Base-by-base conservation (phyloP, 2,113 vertebrate genomes). In the Pleuronectes platessa region DNA sequence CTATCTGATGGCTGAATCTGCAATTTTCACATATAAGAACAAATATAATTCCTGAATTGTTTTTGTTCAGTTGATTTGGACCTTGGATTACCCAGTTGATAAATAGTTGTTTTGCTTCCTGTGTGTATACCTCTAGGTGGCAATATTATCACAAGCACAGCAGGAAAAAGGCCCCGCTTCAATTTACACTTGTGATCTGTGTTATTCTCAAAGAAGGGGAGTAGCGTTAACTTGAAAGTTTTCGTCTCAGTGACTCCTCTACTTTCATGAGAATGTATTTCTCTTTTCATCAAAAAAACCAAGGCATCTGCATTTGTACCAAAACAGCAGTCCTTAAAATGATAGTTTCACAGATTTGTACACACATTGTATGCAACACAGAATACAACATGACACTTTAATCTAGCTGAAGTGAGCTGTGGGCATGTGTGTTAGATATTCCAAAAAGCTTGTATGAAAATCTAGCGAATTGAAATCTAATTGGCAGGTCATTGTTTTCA, bases 91-190 rank as follows among this genome's bases (percentile, higher is more conserved):
- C 9, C 17, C 0, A 5, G 4, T 8, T 35, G 15, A 55, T 0
- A n/a, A 49, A 13, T 11, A 18, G 31, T 31, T 31, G 3, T 1
- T 26, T 40, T 21, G 47, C 18, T 10, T 47, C 35, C 35, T 65
- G 10, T 49, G 18, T 61, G 20, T 56, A 35, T 18, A 59, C 76
- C 87, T 75, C 70, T 78, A 84, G 87, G 67, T 84, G 84, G 84
- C 87, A 89, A 82, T 80, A 61, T 86, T 21, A 79, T 68, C 67
- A 75, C 76, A 63, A 84, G 31, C 73, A 74, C 59, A 26, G 37
- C 62, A 61, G 70, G 62, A 65, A 63, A 23, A 74, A 63, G 35
- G 21, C 71, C 58, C 58, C 45, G 4, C 54, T 23, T 35, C 26
- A 68, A 58, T n/a, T 35, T 77, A 47, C 17, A 11, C 47, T 55